Evolutionary conservation across 2,888 invertebrate genomes (phyloP).

Genomic region (Vannuccia rotundouncinata): DNA sequence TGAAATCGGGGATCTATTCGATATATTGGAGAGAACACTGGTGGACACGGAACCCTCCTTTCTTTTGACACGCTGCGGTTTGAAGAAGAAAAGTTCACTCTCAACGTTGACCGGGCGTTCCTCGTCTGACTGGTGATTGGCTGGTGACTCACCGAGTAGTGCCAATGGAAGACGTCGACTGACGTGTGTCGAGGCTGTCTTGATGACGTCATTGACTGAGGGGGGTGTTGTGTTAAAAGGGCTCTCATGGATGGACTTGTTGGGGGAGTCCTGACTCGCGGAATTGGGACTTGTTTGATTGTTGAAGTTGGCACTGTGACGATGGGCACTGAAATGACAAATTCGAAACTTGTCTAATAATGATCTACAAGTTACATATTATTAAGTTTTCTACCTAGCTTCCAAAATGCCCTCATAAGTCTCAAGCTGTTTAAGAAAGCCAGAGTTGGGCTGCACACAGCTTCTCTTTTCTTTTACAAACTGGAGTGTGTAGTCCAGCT

Average conservation of each 20-base stretch:
- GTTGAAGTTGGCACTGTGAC: constrained; percentile 10
- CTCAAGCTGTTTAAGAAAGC: constrained; percentile 84
- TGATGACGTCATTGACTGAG: too few species aligned
- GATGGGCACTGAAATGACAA: neutral
- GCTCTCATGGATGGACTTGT: too few species aligned
- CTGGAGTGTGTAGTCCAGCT: constrained; percentile 75
- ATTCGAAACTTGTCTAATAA: neutral
- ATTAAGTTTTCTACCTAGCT: constrained; percentile 61
- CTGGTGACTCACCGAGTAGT: neutral
- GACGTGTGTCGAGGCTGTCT: too few species aligned
- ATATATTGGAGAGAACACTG: constrained; percentile 7
- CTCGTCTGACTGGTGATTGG: neutral
- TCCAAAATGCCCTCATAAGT: constrained; percentile 91
- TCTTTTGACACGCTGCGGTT: neutral
- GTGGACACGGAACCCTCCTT: neutral
- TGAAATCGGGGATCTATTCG: neutral
- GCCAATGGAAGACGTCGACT: neutral
- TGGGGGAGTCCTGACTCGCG: too few species aligned
- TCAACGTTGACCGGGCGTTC: neutral
- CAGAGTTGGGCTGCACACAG: constrained; percentile 91
- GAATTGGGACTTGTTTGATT: neutral
- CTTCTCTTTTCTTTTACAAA: constrained; percentile 82
- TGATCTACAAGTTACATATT: neutral
- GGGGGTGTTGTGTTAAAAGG: too few species aligned
- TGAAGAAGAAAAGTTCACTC: constrained; percentile 13